Evolutionary conservation across 2,797 vertebrate genomes (phyloP), one percentile per base, ranked within the genome.

Genomic region (Oryzias sinensis): DNA sequence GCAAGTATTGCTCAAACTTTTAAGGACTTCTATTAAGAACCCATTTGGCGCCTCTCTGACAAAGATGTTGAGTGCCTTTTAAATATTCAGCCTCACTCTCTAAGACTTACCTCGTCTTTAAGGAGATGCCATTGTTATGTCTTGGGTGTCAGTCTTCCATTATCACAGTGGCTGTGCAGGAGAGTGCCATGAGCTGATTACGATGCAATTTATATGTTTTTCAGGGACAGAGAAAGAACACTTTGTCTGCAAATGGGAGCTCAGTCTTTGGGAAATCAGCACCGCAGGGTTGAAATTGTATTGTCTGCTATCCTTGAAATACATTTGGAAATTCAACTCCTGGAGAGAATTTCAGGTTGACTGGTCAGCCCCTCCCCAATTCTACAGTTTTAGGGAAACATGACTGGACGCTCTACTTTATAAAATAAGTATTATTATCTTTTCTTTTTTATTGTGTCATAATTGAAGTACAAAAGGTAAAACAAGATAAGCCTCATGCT

Each of bases 121-220:
- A 82, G 61, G 51, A 79, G 74, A 87, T 81, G 77, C 74, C 59
- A 74, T 87, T 89, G 72, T 82, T 70, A 13, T 86, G 85, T 88
- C 73, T 75, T 60, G 13, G 4, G 52, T 50, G 63, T 69, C 76
- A 59, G 70, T 77, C 49, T 68, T 77, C 72, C 78, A 80, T 86
- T 83, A 85, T 82, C 33, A 11, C 9, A 3, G 9, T 72, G 76
- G 57, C 18, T 2, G 33, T 60, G 57, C 33, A 13, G 25, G 59
- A 70, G 58, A 66, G 49, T 53, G 54, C 24, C 40, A 56, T 53
- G n/a, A 53, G 49, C 55, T 41, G 46, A 29, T 20, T 44, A 43
- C 52, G 68, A 57, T 46, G 42, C 1, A 14, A 6, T 42, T 53
- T 4, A 4, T 29, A 17, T 70, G 40, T 68, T 9, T 41, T 79